Conservation (phyloP, 2,113 vertebrate genomes). For the Sminthopsis crassicaudata region DNA sequence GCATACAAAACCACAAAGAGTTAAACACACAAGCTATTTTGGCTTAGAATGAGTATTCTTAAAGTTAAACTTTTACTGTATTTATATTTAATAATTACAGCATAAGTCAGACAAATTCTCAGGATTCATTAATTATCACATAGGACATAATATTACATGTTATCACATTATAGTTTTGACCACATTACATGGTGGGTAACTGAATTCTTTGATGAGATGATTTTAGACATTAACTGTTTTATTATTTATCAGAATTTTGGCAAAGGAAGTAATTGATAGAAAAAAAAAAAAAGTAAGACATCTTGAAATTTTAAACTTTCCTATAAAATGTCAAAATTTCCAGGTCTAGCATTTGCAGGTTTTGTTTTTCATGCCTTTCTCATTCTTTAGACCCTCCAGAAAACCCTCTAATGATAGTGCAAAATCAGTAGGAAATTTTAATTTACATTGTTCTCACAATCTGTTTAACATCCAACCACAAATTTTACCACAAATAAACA, state of each 20-base stretch:
- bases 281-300: conserved; percentile 32
- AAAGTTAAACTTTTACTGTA: conserved; percentile 23
- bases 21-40: background rate
- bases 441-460: background rate
- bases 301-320: conserved; percentile 41
- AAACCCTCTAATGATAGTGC: background rate
- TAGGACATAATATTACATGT: conserved; percentile 3
- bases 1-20: background rate
- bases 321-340: conserved; percentile 31
- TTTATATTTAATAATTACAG: conserved; percentile 42
- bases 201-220: conserved; percentile 44
- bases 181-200: conserved; percentile 25
- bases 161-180: conserved; percentile 22
- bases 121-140: background rate
- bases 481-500: background rate
- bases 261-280: conserved; percentile 34
- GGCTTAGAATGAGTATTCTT: background rate
- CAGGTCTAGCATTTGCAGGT: background rate
- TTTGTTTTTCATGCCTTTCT: conserved; percentile 30
- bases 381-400: conserved; percentile 32
- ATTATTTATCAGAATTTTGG: conserved; percentile 20
- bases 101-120: background rate
- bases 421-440: conserved; percentile 3
- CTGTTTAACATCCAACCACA: background rate
- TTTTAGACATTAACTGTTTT: conserved; percentile 48